Base-by-base conservation (phyloP, 2,888 invertebrate genomes). In the Hypsopygia costalis region DNA sequence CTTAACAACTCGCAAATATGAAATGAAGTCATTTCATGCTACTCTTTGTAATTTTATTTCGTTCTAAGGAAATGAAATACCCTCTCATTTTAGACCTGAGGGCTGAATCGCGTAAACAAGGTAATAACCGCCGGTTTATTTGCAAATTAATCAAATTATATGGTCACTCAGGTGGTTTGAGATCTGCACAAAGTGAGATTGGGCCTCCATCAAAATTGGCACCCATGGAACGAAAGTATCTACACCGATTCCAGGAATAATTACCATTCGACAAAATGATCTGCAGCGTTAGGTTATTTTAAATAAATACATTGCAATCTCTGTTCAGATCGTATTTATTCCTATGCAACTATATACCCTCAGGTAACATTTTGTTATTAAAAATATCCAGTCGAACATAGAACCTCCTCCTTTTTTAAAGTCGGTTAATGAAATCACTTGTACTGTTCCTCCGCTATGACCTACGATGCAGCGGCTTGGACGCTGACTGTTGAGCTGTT, bases 201-300 rank as follows among this genome's bases (percentile, higher is more conserved):
- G 11, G 16, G 20, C 28, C 29, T 12, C 65, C 69, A 61, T 70
- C 71, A 68, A 70, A 75, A 73, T 78, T 71, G 67, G 65, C 66
- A 51, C 49, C 54, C 60, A 52, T 50, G 52, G 62, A 65, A 65
- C 51, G 63, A 64, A 55, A 58, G 56, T 56, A 20, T 36, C 36
- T 28, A 16, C 16, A 11, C 21, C 30, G 30, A 29, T 21, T 30
- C 6, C 36, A 16, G 6, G 33, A 37, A 2, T 0, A 9, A 1
- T 30, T 6, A 8, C n/a, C 29, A 7, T 22, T 8, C 36, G 36
- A 29, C 4, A 11, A 11, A 30, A 6, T 22, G 8, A 21, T 11
- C 1, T 37, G 36, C 30, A 7, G n/a, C 25, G 2, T 25, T 25
- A 4, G 6, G 7, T 16, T 16, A 3, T 16, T 16, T 4, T 16